These are phyloP conservation scores for Parapsyche elsis DNA, from an alignment of 1,140 invertebrate species.

Conservation along the genomic window DNA sequence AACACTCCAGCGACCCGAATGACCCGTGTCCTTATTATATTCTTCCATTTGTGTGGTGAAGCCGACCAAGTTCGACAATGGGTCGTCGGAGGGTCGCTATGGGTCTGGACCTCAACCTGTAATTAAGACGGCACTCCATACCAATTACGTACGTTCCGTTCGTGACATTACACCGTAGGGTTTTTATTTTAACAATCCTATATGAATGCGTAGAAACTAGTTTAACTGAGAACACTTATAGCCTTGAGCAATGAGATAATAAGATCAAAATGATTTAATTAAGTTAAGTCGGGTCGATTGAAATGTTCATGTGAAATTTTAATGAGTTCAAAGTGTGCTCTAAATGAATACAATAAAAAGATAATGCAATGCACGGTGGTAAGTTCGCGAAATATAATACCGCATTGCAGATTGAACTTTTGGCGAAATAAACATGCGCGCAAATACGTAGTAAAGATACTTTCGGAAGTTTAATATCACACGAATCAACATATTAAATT, in stretches of 20 bases:
- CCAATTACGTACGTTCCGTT: conserved; percentile 23
- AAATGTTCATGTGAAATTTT: background rate
- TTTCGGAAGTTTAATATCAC: conserved; percentile 3
- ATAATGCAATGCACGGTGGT: background rate
- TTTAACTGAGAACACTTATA: background rate
- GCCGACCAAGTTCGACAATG: background rate
- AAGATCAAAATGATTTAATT: too few species aligned
- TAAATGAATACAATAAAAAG: background rate
- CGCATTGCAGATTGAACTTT: conserved; percentile 29
- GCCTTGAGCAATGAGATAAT: background rate
- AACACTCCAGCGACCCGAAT: background rate
- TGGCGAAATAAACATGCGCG: conserved; percentile 20
- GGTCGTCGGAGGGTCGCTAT: background rate
- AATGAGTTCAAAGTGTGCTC: background rate
- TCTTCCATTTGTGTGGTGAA: background rate
- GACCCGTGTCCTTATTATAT: conserved; percentile 2
- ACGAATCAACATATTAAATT: background rate
- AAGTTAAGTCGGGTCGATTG: background rate
- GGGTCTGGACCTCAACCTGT: conserved; percentile 16
- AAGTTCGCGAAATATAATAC: conserved; percentile 21
- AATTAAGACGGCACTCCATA: conserved; percentile 19
- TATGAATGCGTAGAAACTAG: background rate
- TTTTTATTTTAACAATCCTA: background rate
- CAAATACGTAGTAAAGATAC: background rate
- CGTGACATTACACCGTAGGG: background rate